Base-by-base conservation (phyloP, 2,113 vertebrate species). In the Cyprinodon tularosa region DNA sequence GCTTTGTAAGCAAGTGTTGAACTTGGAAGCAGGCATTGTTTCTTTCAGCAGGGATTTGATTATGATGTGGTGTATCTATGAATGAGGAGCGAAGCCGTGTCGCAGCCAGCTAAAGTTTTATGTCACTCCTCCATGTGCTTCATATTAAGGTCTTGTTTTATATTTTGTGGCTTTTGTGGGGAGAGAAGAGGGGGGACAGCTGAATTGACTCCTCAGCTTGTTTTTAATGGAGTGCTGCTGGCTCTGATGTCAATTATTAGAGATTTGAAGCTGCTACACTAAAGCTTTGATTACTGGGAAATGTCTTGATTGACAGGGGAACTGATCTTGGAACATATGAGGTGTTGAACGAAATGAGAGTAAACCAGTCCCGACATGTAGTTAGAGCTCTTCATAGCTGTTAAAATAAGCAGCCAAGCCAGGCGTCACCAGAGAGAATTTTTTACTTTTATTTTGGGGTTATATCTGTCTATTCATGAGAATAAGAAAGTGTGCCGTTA, bases 1-100 rank as follows among this genome's bases (percentile, higher is more conserved):
- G 84, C 89, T 88, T 82, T 83, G 86, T 87, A 84, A 88, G 83
- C 87, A 85, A 87, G 87, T 90, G 86, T 84, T 80, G 86, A 78
- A 73, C 86, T 89, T 89, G 89, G 87, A 91, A 76, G 74, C 1
- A 5, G 44, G 68, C 80, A 80, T 90, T 86, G 81, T 89, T 86
- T 71, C 76, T 80, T 86, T 78, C 84, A 72, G 81, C 80, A 78
- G 81, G 66, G 84, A 83, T 80, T 88, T 80, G 81, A 84, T 89
- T 77, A 86, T 87, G 89, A 88, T 82, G 83, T 78, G 87, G 81
- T 37, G 67, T 64, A 82, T 70, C 73, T 80, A 84, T 78, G 82
- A 87, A 81, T 57, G 77, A 89, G 86, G 84, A 90, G 83, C 71
- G 75, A 87, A 83, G 77, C 73, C 36, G 63, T 65, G 68, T 68